A percentile compares a stretch with the other conserved stretches of the same genome.
These are phyloP conservation scores for Mesodorylaimus sp. DNA, from an alignment of 2,888 invertebrate genomes.

Conservation along the genomic window DNA sequence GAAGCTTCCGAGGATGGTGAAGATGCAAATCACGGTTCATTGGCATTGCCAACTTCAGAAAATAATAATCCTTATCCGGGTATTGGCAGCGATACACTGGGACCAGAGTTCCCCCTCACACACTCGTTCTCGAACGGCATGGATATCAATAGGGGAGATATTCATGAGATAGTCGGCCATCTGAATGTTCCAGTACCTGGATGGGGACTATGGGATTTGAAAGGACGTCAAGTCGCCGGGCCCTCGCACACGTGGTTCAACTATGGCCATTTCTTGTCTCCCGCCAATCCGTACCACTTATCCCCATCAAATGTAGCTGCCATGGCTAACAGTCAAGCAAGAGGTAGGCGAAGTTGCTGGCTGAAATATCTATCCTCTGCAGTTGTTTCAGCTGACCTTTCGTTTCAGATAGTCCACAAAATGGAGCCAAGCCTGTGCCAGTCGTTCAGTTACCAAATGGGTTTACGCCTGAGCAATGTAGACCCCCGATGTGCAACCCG, in stretches of 20 bases:
- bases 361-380: too few relatives aligned
- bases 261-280: neutral
- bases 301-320: neutral
- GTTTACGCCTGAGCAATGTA: neutral
- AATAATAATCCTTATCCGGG: too few relatives aligned
- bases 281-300: neutral
- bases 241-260: neutral
- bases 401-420: neutral
- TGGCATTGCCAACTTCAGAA: too few relatives aligned
- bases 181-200: neutral
- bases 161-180: neutral
- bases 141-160: neutral
- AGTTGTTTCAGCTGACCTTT: too few relatives aligned
- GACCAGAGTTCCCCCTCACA: neutral
- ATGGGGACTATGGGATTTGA: neutral
- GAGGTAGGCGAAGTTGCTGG: too few relatives aligned
- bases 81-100: too few relatives aligned
- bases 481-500: constrained; percentile 2
- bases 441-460: neutral
- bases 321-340: too few relatives aligned
- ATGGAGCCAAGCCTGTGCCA: neutral
- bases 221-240: neutral
- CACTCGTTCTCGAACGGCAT: neutral
- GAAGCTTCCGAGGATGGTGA: too few relatives aligned
- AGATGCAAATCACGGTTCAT: too few relatives aligned